Evolutionary conservation across 2,113 vertebrate genomes (phyloP).

Genomic region (Asarcornis scutulata): DNA sequence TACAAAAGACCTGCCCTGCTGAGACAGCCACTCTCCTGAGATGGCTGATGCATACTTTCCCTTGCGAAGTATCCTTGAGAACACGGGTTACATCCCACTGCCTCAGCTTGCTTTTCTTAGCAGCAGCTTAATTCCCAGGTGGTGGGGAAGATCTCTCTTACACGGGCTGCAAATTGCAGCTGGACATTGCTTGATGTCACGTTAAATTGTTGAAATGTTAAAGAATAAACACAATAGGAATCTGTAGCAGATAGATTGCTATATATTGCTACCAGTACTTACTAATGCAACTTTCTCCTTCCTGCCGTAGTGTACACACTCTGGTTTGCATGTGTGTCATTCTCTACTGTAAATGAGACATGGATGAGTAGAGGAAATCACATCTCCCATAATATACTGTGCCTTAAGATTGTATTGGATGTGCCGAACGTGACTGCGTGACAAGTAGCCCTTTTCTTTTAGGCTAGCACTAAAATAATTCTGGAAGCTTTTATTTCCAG

Average conservation of each 20-base stretch:
- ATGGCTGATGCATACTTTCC: background rate
- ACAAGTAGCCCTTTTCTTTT: background rate
- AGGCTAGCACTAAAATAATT: background rate
- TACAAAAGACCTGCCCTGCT: background rate
- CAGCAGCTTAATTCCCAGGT: background rate
- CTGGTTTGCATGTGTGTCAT: background rate
- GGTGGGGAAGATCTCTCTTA: background rate
- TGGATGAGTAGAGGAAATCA: background rate
- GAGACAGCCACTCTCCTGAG: background rate
- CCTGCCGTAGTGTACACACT: background rate
- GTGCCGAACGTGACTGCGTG: background rate
- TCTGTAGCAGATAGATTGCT: background rate
- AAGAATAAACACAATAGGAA: background rate
- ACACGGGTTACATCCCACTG: fast-evolving
- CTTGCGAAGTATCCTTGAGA: background rate
- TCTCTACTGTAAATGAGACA: background rate
- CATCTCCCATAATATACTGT: background rate
- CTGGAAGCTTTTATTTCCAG: background rate
- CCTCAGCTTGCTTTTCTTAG: background rate
- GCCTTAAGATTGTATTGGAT: background rate
- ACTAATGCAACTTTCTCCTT: background rate
- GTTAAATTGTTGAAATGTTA: background rate
- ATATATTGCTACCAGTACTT: background rate
- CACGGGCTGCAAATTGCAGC: background rate
- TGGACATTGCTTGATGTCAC: background rate